Percentiles rank a stretch among this genome's conserved stretches.
phyloP scores from a whole-genome alignment of 2,888 invertebrate species.

The Melinopterus prodromus region DNA sequence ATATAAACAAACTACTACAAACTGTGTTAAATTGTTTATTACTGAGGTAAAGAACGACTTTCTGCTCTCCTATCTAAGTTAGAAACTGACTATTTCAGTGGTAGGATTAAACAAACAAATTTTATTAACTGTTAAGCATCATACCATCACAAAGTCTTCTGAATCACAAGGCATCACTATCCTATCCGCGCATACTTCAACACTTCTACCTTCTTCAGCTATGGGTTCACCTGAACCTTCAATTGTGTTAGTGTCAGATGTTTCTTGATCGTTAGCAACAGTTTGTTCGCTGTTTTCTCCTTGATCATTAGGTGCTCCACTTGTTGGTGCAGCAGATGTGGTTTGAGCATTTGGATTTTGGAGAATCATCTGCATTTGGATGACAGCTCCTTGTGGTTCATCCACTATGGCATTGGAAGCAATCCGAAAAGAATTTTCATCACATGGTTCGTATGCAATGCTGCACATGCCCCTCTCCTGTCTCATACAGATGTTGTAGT shows the following conservation, averaged over 20 bases:
- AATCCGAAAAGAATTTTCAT: conserved; percentile 78
- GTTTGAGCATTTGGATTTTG: conserved; percentile 17
- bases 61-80: too few species aligned
- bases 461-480: conserved; percentile 77
- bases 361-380: conserved; percentile 24
- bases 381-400: conserved; percentile 18
- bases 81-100: too few species aligned
- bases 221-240: conserved; percentile 38
- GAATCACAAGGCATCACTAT: conserved; percentile 85
- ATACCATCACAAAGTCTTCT: conserved; percentile 81
- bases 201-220: conserved; percentile 50
- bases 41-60: too few species aligned
- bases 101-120: too few species aligned
- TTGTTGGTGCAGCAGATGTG: not conserved
- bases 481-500: conserved; percentile 80
- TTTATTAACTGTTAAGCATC: conserved; percentile 35
- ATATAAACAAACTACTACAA: too few species aligned
- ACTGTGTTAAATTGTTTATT: too few species aligned
- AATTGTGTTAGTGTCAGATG: conserved; percentile 5
- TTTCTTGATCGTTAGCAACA: conserved; percentile 38
- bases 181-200: conserved; percentile 71
- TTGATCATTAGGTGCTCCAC: conserved; percentile 12
- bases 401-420: conserved; percentile 59
- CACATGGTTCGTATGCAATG: conserved; percentile 79
- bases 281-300: conserved; percentile 29